Evolutionary conservation across 2,113 vertebrate genomes (phyloP).

Genomic region (Paramisgurnus dabryanus): DNA sequence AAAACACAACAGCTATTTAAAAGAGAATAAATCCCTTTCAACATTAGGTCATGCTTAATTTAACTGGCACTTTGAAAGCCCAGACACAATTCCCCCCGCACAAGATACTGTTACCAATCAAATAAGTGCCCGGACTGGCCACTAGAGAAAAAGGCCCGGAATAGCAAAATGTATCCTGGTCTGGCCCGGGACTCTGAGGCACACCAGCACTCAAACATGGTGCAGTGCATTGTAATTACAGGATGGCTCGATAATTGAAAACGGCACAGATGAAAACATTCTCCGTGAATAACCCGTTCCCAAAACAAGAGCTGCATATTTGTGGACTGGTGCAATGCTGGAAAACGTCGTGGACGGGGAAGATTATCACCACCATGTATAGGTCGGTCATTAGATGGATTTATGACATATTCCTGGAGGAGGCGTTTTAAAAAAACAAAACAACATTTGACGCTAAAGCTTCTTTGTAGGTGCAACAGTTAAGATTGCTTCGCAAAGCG

Average conservation of each 20-base stretch:
- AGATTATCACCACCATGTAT: constrained; percentile 23
- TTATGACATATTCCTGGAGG: constrained; percentile 32
- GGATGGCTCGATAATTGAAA: constrained; percentile 33
- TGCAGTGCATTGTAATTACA: constrained; percentile 14
- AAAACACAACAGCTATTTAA: constrained; percentile 17
- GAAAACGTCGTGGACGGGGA: constrained; percentile 15
- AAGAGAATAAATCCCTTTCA: constrained; percentile 25
- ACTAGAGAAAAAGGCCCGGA: neutral
- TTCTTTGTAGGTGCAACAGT: constrained; percentile 23
- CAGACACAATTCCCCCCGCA: constrained; percentile 17
- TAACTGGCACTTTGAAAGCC: neutral
- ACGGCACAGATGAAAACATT: constrained; percentile 23
- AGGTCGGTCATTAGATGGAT: constrained; percentile 34
- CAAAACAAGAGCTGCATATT: constrained; percentile 22
- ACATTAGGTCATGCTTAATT: constrained; percentile 43
- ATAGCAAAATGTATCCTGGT: constrained; percentile 4
- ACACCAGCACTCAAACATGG: neutral
- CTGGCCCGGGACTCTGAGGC: constrained; percentile 12
- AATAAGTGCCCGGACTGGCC: constrained; percentile 10
- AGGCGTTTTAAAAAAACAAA: constrained; percentile 1
- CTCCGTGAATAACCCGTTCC: constrained; percentile 17
- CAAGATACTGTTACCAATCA: constrained; percentile 38
- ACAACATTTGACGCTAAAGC: constrained; percentile 42
- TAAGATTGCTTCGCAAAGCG: constrained; percentile 4
- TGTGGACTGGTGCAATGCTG: constrained; percentile 25